phyloP scores from a whole-genome alignment of 2,888 invertebrate genomes.

The Eulithis testata region DNA sequence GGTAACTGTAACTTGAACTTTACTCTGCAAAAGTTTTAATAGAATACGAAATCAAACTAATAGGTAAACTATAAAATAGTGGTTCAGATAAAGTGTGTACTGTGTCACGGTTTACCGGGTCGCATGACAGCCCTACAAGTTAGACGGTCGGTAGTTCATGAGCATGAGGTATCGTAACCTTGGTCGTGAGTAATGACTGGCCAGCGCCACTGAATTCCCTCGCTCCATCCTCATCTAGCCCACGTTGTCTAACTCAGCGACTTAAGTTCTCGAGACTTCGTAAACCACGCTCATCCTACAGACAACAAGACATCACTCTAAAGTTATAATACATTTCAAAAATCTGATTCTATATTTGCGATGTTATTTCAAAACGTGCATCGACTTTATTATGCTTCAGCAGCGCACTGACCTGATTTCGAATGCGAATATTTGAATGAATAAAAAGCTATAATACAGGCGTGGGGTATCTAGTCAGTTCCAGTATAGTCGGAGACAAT shows the following conservation, averaged over 20 bases:
- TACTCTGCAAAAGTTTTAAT: neutral
- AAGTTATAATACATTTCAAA: constrained; percentile 10
- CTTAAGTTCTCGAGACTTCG: constrained; percentile 29
- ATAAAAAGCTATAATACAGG: constrained; percentile 39
- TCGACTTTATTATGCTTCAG: constrained; percentile 24
- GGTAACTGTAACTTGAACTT: neutral
- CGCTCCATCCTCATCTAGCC: constrained; percentile 31
- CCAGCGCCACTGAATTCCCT: constrained; percentile 29
- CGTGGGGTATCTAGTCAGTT: constrained; percentile 30
- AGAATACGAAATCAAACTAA: no score
- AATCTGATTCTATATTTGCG: constrained; percentile 18
- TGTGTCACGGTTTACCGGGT: constrained; percentile 1
- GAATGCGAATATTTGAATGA: constrained; percentile 31
- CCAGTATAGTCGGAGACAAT: constrained; percentile 59
- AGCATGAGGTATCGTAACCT: constrained; percentile 34
- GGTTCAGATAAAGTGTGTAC: no score
- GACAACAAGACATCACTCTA: constrained; percentile 10
- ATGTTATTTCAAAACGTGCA: constrained; percentile 24
- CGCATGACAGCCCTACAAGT: constrained; percentile 14
- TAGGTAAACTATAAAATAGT: no score
- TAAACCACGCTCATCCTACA: constrained; percentile 12
- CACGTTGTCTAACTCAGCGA: constrained; percentile 24
- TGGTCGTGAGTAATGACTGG: constrained; percentile 34
- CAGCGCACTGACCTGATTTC: constrained; percentile 30
- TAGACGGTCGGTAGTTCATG: constrained; percentile 29